Base-by-base conservation (phyloP, 2,113 vertebrate species). In the Indicator maculatus region DNA sequence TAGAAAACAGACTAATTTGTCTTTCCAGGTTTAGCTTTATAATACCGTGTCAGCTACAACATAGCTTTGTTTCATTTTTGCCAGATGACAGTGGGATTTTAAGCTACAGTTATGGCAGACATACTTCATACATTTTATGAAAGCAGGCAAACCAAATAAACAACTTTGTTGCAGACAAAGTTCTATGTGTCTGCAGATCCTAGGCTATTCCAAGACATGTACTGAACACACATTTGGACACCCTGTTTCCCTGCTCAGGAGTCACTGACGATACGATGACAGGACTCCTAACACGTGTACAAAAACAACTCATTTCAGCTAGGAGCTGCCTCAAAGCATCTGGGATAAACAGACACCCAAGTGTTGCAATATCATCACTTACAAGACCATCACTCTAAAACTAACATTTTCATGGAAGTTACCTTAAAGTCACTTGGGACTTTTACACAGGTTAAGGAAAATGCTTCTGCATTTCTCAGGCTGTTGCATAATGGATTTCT, bases 81-180 rank as follows among this genome's bases (percentile, higher is more conserved):
- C 58, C 82, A 86, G 82, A 72, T 6, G 18, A 88, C 58, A 93
- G 83, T 26, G 69, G 39, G 47, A 95, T 83, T 88, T 93, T 89
- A 81, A 83, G 85, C 83, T 77, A 84, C 31, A 56, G 24, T 90
- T 73, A 69, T 38, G 41, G 72, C 59, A 95, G 74, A 41, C 21
- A 56, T 71, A 88, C 85, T 89, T 71, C 79, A 89, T 47, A 61
- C 91, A 65, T 53, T 83, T 90, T 89, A 55, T 88, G 69, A 75
- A 91, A 93, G 47, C 33, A 83, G n/a, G 50, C 38, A 94, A 93
- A 90, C 20, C 70, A 91, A 90, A 83, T 60, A 85, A 95, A 95
- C 33, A 86, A 45, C 38, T 81, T 58, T 75, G 58, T 74, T 58
- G 30, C 72, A 86, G 65, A 90, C 20, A 23, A 89, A 86, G 23